Evolutionary conservation across 2,888 invertebrate genomes (phyloP).

Genomic region (Agriopis marginaria): DNA sequence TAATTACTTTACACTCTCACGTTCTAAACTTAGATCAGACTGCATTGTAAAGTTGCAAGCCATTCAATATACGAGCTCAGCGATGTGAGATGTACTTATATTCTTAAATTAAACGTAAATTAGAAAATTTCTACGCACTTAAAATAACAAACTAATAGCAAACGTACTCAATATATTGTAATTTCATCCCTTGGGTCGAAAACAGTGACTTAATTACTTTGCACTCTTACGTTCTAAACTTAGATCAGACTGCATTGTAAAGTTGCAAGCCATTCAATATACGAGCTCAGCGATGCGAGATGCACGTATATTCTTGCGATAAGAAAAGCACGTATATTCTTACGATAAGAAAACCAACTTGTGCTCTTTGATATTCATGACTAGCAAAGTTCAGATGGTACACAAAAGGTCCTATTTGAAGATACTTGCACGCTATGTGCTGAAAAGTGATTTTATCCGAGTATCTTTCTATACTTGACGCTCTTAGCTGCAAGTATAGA

Average conservation of each 20-base stretch:
- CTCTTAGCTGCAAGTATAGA: background rate
- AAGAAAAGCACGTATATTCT: conserved; percentile 1
- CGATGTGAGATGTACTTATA: background rate
- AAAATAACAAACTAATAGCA: too few species aligned
- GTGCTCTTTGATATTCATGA: conserved; percentile 9
- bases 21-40: too few species aligned
- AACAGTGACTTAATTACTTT: too few species aligned
- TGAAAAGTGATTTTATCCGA: conserved; percentile 4
- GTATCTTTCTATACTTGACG: background rate
- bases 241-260: too few species aligned
- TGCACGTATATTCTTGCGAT: conserved; percentile 1
- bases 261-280: background rate
- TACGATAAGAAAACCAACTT: conserved; percentile 10
- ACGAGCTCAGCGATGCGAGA: conserved; percentile 1
- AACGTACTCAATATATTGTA: too few species aligned
- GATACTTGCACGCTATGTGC: background rate
- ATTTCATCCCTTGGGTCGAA: too few species aligned
- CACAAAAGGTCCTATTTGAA: conserved; percentile 13
- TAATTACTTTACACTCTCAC: too few species aligned
- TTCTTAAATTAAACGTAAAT: too few species aligned
- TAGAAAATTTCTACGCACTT: too few species aligned
- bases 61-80: background rate
- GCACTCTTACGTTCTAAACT: too few species aligned
- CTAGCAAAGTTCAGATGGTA: conserved; percentile 9
- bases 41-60: too few species aligned